These are phyloP conservation scores for Heliconius eleuchia DNA, from an alignment of 1,140 invertebrate species.

Conservation along the genomic window DNA sequence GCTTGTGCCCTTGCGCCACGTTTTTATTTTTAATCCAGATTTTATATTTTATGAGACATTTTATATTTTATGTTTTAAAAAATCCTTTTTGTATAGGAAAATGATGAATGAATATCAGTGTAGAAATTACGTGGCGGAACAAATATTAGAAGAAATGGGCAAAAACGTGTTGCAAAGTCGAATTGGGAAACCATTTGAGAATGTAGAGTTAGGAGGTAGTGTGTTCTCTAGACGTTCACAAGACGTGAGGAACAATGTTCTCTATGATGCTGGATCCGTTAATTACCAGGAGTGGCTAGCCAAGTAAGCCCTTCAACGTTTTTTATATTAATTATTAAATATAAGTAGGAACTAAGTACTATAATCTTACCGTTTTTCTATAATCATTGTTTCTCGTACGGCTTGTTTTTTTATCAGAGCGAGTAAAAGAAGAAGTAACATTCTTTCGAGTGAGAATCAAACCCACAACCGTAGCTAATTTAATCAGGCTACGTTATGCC, in stretches of 20 bases:
- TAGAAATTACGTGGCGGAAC: constrained; percentile 85
- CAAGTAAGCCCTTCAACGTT: constrained; percentile 76
- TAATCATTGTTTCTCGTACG: too few species aligned
- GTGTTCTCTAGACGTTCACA: constrained; percentile 43
- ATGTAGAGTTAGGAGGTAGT: constrained; percentile 18
- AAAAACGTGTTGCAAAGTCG: constrained; percentile 69
- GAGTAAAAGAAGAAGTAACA: too few species aligned
- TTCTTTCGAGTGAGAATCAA: not conserved
- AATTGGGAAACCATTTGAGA: constrained; percentile 52
- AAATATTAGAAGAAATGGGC: constrained; percentile 85
- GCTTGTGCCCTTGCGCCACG: too few species aligned
- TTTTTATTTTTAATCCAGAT: too few species aligned
- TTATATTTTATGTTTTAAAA: too few species aligned
- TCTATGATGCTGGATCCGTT: constrained; percentile 85
- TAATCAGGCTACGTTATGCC: too few species aligned
- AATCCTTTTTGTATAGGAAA: constrained; percentile 74
- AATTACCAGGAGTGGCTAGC: constrained; percentile 87
- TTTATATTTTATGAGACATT: too few species aligned
- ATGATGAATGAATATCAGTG: constrained; percentile 89
- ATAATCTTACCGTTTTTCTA: too few species aligned
- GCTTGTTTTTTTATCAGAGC: too few species aligned
- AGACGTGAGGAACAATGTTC: constrained; percentile 70
- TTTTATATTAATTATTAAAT: not conserved
- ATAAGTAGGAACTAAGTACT: too few species aligned
- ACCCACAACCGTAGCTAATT: not conserved